These are phyloP conservation scores for Drosophila teissieri DNA, from an alignment of 1,140 invertebrate species.

Conservation along the genomic window DNA sequence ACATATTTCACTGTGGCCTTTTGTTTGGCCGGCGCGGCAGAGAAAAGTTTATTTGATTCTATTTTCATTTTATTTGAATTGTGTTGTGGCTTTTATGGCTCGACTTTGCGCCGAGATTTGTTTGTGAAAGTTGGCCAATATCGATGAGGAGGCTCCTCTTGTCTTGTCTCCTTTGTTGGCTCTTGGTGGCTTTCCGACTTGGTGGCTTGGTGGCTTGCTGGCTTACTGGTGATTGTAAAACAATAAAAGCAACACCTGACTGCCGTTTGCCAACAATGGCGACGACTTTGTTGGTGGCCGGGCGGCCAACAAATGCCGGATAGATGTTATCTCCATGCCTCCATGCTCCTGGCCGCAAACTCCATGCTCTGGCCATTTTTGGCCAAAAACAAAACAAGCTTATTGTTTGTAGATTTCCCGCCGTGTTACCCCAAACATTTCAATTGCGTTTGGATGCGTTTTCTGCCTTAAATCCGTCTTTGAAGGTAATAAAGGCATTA, in stretches of 20 bases:
- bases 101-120: constrained; percentile 61
- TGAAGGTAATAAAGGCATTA: not conserved
- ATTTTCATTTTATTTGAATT: constrained; percentile 83
- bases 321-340: constrained; percentile 52
- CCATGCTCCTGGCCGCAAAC: constrained; percentile 21
- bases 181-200: constrained; percentile 1
- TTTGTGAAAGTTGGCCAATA: constrained; percentile 66
- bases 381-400: constrained; percentile 70
- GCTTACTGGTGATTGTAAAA: constrained; percentile 77
- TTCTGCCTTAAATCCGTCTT: constrained; percentile 2
- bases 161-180: constrained; percentile 27
- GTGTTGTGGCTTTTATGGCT: constrained; percentile 73
- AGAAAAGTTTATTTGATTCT: constrained; percentile 79
- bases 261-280: constrained; percentile 77
- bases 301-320: constrained; percentile 40
- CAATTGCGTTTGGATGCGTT: constrained; percentile 70
- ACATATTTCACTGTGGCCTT: constrained; percentile 65
- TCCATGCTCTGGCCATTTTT: constrained; percentile 49
- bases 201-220: constrained; percentile 37
- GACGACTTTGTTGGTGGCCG: constrained; percentile 63
- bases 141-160: constrained; percentile 38
- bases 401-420: constrained; percentile 73
- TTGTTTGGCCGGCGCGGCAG: constrained; percentile 46
- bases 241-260: constrained; percentile 83
- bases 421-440: constrained; percentile 60